Percentiles rank a stretch among this genome's conserved stretches.
These are phyloP conservation scores for Arnoldichthys spilopterus DNA, from an alignment of 2,797 vertebrate genomes.

Conservation along the genomic window DNA sequence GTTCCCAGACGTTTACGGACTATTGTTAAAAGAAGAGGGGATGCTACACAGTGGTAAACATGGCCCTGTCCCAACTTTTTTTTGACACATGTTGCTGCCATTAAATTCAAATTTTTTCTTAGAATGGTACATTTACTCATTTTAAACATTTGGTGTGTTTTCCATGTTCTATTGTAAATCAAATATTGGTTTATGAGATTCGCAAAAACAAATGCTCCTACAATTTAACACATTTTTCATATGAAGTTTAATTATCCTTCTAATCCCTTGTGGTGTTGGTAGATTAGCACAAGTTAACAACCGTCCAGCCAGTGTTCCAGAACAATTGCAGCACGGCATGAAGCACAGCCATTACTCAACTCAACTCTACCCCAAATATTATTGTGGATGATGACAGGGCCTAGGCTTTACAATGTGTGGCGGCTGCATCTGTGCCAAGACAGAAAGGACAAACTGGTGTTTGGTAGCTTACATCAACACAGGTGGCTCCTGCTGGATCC, in stretches of 20 bases:
- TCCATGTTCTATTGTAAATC: no score
- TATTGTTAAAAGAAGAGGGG: no score
- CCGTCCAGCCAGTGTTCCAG: background rate
- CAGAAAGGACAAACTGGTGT: slow-evolving; percentile 46
- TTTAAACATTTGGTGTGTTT: no score
- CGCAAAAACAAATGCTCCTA: background rate
- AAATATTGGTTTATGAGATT: no score
- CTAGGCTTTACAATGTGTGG: slow-evolving; percentile 36
- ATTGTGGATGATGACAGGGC: slow-evolving; percentile 47
- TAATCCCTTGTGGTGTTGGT: background rate
- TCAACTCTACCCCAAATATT: slow-evolving; percentile 47
- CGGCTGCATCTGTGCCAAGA: slow-evolving; percentile 49
- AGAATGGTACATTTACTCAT: no score
- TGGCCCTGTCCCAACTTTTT: no score
- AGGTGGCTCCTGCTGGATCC: slow-evolving; percentile 60
- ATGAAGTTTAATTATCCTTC: background rate
- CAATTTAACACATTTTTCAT: background rate
- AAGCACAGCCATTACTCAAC: slow-evolving; percentile 35
- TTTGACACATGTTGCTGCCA: no score
- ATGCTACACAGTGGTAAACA: no score
- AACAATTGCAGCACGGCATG: slow-evolving; percentile 23
- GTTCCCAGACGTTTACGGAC: no score
- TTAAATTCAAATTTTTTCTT: no score
- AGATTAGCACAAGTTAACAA: slow-evolving; percentile 18
- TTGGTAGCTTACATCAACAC: slow-evolving; percentile 54